A percentile compares a stretch with the other conserved stretches of the same genome.
These are phyloP conservation scores for Eupithecia insigniata DNA, from an alignment of 2,888 invertebrate genomes.

Conservation along the genomic window DNA sequence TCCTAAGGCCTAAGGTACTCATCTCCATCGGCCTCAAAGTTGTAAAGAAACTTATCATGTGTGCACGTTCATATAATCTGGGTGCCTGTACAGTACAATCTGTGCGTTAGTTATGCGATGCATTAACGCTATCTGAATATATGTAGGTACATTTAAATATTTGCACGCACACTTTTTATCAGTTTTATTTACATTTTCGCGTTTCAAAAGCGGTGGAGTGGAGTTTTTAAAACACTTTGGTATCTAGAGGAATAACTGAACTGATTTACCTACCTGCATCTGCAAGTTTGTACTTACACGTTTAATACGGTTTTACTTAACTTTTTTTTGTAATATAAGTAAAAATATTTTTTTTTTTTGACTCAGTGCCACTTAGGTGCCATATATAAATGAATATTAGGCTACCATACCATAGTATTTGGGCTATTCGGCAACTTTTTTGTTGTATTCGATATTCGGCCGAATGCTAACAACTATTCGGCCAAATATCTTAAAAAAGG, in stretches of 20 bases:
- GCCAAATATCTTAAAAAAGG: too few relatives aligned
- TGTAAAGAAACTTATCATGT: background rate
- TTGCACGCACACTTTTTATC: conserved; percentile 21
- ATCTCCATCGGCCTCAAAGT: background rate
- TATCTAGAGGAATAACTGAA: conserved; percentile 10
- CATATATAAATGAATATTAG: too few relatives aligned
- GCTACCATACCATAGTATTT: too few relatives aligned
- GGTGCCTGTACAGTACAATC: background rate
- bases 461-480: too few relatives aligned
- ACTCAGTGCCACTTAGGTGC: background rate
- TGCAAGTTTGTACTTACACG: background rate
- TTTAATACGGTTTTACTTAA: background rate
- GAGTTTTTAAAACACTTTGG: background rate
- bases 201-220: conserved; percentile 1
- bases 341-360: background rate
- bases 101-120: conserved; percentile 55
- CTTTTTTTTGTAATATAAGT: too few relatives aligned
- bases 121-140: conserved; percentile 51
- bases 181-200: conserved; percentile 26
- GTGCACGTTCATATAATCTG: conserved; percentile 1
- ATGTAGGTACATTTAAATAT: conserved; percentile 24
- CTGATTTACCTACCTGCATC: background rate
- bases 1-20: background rate
- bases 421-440: too few relatives aligned
- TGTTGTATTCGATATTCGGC: too few relatives aligned